Evolutionary conservation across 1,140 invertebrate genomes (phyloP).

Genomic region (Laupala kohalensis): DNA sequence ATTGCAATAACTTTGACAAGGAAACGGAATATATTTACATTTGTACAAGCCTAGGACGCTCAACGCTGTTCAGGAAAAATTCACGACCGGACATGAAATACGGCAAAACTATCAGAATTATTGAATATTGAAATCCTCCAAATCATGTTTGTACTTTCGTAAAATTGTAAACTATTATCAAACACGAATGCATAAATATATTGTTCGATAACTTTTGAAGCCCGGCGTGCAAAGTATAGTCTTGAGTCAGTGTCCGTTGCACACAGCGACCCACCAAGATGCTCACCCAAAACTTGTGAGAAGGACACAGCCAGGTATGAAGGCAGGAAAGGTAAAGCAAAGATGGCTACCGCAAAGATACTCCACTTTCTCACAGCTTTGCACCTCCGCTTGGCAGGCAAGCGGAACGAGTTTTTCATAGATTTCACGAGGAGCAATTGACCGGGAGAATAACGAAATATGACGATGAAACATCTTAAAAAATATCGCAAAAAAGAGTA

Average conservation of each 20-base stretch:
- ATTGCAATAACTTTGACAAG: neutral
- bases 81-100: neutral
- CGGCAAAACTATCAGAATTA: neutral
- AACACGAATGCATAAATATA: neutral
- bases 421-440: neutral
- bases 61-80: neutral
- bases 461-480: no score
- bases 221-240: neutral
- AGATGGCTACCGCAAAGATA: neutral
- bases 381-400: neutral
- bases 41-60: neutral
- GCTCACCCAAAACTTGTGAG: neutral
- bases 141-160: neutral
- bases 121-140: neutral
- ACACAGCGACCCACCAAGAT: neutral
- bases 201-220: neutral
- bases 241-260: neutral
- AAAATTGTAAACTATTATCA: neutral
- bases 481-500: no score
- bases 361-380: neutral
- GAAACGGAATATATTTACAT: neutral
- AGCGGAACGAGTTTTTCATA: neutral
- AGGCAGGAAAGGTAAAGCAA: neutral
- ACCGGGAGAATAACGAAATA: no score
- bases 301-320: neutral